Conservation (phyloP, 2,797 vertebrate species). For the Lemur catta region DNA sequence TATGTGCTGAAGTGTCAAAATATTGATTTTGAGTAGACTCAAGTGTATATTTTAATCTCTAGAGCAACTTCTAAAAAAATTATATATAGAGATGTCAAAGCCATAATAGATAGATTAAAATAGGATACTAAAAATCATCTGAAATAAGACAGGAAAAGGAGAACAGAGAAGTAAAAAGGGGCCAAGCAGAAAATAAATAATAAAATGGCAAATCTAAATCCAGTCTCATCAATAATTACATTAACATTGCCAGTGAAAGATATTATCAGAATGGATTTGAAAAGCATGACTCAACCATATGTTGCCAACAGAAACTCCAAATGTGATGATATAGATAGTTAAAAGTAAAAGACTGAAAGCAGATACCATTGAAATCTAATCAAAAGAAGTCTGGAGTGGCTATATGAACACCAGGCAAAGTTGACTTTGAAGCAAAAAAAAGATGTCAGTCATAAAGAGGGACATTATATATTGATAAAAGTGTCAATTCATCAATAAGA, state of each 20-base stretch:
- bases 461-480: not conserved
- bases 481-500: not conserved
- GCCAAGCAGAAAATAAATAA: not conserved
- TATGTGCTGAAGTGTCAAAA: not conserved
- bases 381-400: not conserved
- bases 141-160: not conserved
- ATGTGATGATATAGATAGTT: not conserved
- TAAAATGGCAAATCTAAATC: not conserved
- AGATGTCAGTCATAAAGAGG: not conserved
- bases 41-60: constrained; percentile 6
- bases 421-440: not conserved
- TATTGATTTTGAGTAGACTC: constrained; percentile 7
- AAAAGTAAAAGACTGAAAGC: not conserved
- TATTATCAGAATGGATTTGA: not conserved
- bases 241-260: not conserved
- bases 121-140: not conserved
- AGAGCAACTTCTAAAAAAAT: not conserved
- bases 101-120: not conserved
- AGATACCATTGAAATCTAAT: not conserved
- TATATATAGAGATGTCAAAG: not conserved
- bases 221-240: not conserved
- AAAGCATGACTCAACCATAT: not conserved
- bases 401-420: not conserved
- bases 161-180: not conserved
- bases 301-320: not conserved